Base-by-base conservation (phyloP, 2,113 vertebrate species). In the Colistium nudipinnis region DNA sequence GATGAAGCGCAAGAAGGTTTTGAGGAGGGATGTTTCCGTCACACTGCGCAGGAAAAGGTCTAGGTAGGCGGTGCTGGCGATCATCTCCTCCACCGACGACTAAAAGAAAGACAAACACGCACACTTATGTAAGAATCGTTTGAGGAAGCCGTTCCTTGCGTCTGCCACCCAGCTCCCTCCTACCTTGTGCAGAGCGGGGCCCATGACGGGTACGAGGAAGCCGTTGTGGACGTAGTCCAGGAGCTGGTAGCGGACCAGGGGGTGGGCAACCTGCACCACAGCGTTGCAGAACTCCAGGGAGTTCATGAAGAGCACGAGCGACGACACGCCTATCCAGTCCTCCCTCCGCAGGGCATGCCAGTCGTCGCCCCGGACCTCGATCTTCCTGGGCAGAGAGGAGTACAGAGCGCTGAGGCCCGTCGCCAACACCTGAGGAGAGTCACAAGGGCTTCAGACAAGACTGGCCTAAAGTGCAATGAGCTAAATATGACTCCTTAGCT, bases 261-360 rank as follows among this genome's bases (percentile, higher is more conserved):
- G 96, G 70, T 98, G 97, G 33, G 96, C 94, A 0, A 99, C 96
- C 93, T 99, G 97, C 67, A 97, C 95, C 66, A 99, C 96, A 0
- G 97, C 97, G 0, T 98, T 98, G 88, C 97, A 99, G 92, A 99
- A 99, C 84, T 99, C 97, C 0, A 98, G 89, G 0, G 96, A 98
- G 91, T 96, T 99, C 96, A 99, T 98, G 87, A 99, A 99, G 17
- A 98, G 93, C 0, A 95, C 95, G 0, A 99, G 93, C 0, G 97
- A 94, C 1, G 97, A 94, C 49, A 98, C 95, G 0, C 94, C 93
- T 0, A 95, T 91, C 97, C 97, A 98, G 91, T 99, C 97, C 85
- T 98, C 96, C 0, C 95, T 90, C 49, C 95, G 93, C 80, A 99
- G 87, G 24, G 94, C 95, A 17, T 99, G 96, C 97, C 97, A 99